These are phyloP conservation scores for Epinephelus lanceolatus DNA, from an alignment of 2,113 vertebrate species.

Conservation along the genomic window DNA sequence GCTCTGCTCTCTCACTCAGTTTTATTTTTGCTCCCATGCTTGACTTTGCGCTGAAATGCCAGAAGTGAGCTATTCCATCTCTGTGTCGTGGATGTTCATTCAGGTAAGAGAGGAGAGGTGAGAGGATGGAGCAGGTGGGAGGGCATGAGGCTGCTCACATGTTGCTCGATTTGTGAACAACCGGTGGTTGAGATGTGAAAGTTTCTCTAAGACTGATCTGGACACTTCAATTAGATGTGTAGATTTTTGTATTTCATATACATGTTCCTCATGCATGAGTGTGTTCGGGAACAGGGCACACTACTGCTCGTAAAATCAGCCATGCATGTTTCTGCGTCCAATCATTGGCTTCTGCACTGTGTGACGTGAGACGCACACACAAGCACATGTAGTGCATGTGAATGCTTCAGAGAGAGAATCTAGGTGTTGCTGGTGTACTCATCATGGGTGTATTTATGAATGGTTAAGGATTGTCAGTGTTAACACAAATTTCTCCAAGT, in stretches of 20 bases:
- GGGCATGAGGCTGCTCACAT: slow-evolving; percentile 32
- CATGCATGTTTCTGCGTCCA: slow-evolving; percentile 18
- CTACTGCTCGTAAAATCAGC: slow-evolving; percentile 1
- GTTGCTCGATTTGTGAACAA: slow-evolving; percentile 50
- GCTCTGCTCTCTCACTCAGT: slow-evolving; percentile 31
- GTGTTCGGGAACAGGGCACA: slow-evolving; percentile 12
- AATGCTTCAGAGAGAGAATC: slow-evolving; percentile 5
- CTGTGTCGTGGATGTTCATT: slow-evolving; percentile 76
- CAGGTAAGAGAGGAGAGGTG: slow-evolving; percentile 75
- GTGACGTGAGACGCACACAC: slow-evolving; percentile 11
- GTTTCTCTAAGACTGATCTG: background rate
- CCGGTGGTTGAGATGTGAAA: background rate
- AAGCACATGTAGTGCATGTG: slow-evolving; percentile 20
- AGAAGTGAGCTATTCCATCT: slow-evolving; percentile 74
- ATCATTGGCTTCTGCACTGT: slow-evolving; percentile 32
- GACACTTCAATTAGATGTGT: background rate
- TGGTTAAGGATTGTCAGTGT: background rate
- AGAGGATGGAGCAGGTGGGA: slow-evolving; percentile 16
- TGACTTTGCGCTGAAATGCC: slow-evolving; percentile 80
- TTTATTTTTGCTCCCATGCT: slow-evolving; percentile 56
- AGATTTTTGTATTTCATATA: background rate
- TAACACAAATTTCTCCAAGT: background rate
- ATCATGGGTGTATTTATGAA: background rate
- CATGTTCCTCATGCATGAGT: background rate
- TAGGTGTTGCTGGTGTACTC: background rate